phyloP scores from a whole-genome alignment of 2,113 vertebrate genomes.

The Poicephalus meyeri region DNA sequence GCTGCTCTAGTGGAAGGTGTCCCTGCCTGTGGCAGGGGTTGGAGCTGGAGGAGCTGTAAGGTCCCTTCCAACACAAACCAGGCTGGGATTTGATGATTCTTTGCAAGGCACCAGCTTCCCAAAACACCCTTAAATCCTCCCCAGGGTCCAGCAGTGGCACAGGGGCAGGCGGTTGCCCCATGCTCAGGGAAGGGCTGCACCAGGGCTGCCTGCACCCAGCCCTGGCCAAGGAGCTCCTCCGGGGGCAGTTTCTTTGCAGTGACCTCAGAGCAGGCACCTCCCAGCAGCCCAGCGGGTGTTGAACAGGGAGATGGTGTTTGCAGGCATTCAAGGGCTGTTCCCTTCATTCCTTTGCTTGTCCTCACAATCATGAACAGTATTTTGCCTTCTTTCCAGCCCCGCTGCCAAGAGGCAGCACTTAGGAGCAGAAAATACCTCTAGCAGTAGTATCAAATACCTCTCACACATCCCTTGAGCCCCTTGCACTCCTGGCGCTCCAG shows the following conservation, averaged over 20 bases:
- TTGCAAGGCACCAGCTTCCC: too few relatives aligned
- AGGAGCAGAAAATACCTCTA: not conserved
- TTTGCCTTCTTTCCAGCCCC: not conserved
- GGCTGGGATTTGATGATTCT: not conserved
- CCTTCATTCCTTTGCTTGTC: not conserved
- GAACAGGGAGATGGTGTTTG: not conserved
- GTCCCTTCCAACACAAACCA: not conserved
- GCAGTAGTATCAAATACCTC: not conserved
- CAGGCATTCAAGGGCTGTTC: not conserved
- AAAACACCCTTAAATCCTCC: not conserved
- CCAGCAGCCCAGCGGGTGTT: rapidly evolving
- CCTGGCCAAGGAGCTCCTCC: not conserved
- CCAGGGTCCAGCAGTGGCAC: too few relatives aligned
- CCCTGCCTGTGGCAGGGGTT: not conserved
- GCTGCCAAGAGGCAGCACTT: not conserved
- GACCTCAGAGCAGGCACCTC: not conserved
- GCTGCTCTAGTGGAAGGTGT: not conserved
- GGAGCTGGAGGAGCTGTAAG: not conserved
- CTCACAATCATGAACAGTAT: not conserved
- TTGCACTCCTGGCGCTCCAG: not conserved
- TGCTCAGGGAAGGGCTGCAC: not conserved
- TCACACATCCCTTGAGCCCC: not conserved
- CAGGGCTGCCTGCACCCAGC: not conserved
- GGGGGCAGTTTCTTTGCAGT: not conserved
- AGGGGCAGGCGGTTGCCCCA: not conserved